Evolutionary conservation across 1,140 invertebrate genomes (phyloP).

Genomic region (Oreohelix idahoensis): DNA sequence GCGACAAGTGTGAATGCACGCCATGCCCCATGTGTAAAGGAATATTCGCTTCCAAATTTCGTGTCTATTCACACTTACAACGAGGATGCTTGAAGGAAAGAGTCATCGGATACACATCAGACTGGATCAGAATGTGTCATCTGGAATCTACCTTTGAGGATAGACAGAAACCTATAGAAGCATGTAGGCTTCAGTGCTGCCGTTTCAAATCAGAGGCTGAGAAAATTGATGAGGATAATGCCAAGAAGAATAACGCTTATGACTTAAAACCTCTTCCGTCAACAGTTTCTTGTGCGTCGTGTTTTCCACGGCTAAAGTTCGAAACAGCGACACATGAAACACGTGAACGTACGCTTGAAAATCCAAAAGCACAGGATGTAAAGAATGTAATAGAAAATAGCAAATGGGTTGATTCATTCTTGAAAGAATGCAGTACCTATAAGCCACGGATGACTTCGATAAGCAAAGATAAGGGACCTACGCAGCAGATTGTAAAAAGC

Average conservation of each 20-base stretch:
- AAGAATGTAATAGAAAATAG: no score
- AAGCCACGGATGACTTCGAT: no score
- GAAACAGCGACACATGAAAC: no score
- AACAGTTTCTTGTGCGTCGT: neutral
- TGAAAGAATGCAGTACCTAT: no score
- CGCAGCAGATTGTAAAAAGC: no score
- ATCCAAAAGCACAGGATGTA: no score
- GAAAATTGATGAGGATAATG: neutral
- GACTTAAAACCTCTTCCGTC: neutral
- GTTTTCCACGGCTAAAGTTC: no score
- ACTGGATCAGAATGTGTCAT: neutral
- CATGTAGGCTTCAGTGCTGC: neutral
- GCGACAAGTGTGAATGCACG: neutral
- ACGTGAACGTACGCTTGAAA: no score
- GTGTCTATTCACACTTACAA: neutral
- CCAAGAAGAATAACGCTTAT: neutral
- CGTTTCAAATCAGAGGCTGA: neutral
- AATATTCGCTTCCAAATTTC: neutral
- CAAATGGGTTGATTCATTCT: no score
- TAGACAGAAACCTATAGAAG: neutral
- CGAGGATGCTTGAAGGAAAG: neutral
- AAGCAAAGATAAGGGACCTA: no score
- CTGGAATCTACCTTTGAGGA: neutral
- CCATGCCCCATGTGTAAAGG: conserved; percentile 3
- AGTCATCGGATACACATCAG: neutral